Percentiles rank a stretch among this genome's conserved stretches.
Conservation (phyloP, 2,113 vertebrate species). For the Nipponia nippon region DNA sequence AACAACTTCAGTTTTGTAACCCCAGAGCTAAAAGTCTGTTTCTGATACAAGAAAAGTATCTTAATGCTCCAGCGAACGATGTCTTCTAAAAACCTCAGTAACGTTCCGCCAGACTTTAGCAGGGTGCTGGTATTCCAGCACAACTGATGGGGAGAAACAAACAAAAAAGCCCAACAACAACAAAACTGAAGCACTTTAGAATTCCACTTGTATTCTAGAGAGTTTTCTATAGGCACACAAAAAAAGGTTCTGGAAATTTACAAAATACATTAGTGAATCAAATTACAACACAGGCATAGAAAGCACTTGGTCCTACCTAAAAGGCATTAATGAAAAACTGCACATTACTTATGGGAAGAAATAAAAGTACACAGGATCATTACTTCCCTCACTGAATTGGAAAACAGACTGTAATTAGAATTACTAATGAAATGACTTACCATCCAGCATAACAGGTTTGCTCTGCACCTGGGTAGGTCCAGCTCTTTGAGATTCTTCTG, state of each 20-base stretch:
- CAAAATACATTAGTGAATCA: not conserved
- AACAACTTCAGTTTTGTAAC: not conserved
- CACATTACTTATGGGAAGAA: not conserved
- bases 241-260: not conserved
- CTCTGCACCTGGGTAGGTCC: not conserved
- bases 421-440: slow-evolving; percentile 21
- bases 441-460: not conserved
- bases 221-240: not conserved
- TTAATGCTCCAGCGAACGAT: not conserved
- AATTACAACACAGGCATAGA: not conserved
- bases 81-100: not conserved
- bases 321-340: not conserved
- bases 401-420: not conserved
- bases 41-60: not conserved
- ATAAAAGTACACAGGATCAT: not conserved
- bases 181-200: not conserved
- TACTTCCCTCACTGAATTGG: not conserved
- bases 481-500: not conserved
- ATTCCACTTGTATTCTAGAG: not conserved
- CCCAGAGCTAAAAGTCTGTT: not conserved
- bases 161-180: not conserved
- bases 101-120: not conserved
- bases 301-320: not conserved
- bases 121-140: not conserved
- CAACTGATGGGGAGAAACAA: not conserved